Conservation (phyloP, 2,797 vertebrate genomes). For the Halcyon badia region DNA sequence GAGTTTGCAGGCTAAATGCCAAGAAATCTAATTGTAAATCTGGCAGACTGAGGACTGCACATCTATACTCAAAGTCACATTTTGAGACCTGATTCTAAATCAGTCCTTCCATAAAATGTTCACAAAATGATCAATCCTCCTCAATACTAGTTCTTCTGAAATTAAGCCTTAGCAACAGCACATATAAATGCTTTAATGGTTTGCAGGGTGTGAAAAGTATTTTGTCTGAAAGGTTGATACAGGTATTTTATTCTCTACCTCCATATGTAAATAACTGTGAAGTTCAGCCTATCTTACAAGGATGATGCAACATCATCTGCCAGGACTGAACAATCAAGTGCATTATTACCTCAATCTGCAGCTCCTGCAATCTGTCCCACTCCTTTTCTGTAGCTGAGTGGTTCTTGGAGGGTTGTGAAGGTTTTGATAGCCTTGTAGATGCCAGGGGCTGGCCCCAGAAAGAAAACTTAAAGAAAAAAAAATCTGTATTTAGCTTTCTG, state of each 20-base stretch:
- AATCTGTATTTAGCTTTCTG: not conserved
- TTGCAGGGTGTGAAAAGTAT: not conserved
- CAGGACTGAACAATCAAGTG: constrained; percentile 2
- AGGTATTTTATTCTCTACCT: not conserved
- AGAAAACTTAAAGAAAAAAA: not conserved
- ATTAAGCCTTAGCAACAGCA: not conserved
- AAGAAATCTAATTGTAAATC: not conserved
- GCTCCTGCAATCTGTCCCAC: not conserved
- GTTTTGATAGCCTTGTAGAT: not conserved
- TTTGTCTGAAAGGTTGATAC: not conserved
- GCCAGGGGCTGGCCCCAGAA: not conserved
- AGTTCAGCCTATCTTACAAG: not conserved
- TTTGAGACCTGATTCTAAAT: not conserved
- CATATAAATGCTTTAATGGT: not conserved
- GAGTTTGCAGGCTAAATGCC: not conserved
- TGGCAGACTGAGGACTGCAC: not conserved
- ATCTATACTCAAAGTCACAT: not conserved
- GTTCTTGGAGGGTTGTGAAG: not conserved
- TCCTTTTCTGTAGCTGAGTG: not conserved
- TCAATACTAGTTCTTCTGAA: not conserved
- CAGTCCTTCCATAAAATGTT: not conserved
- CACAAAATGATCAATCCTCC: not conserved
- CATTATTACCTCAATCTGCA: constrained; percentile 4
- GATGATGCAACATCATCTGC: not conserved
- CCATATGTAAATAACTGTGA: not conserved